Evolutionary conservation across 1,140 invertebrate genomes (phyloP), one percentile per base, ranked within the genome.

Genomic region (Trinorchestia longiramus): DNA sequence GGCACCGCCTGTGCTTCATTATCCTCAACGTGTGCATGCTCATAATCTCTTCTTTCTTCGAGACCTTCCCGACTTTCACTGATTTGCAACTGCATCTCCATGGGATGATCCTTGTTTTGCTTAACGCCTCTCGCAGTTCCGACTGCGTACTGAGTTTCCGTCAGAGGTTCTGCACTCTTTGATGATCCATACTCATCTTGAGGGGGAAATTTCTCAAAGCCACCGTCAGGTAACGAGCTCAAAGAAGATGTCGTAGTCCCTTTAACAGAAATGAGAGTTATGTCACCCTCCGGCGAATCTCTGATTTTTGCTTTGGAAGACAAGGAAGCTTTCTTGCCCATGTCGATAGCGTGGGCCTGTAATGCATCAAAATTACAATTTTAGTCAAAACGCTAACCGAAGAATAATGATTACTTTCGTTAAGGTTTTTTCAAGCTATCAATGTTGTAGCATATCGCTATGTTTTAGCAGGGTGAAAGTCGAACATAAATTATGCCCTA

Each of bases 271-370:
- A 94, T 44, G 3, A 94, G 92, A 44, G 92, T 94, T 23, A 94
- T 47, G 44, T 47, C 92, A 40, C 40, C n/a, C 43, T 94, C 92
- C 11, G 44, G 92, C 6, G 43, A 47, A 36, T 94, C 92, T 19
- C 43, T 44, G 87, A 95, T 96, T 23, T 43, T 44, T 87, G 91
- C 17, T 42, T 88, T 95, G 15, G n/a, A 87, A 43, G 87, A 95
- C 44, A 47, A 28, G n/a, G 41, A 87, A 40, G n/a, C 62, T 42
- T 43, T 57, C 43, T 42, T 95, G 41, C 62, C 41, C 62, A 95
- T 95, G n/a, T 95, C 47, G 47, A 77, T 90, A 36, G 88, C 88
- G 88, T 90, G 88, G 43, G 88, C 88, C 88, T 90, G 43, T 15
- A 77, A 77, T 77, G 36, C 11, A 36, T 36, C 15, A 36, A 77